Evolutionary conservation across 2,113 vertebrate species (phyloP), one percentile per base, ranked within the genome.

Genomic region (Leptosomus discolor): DNA sequence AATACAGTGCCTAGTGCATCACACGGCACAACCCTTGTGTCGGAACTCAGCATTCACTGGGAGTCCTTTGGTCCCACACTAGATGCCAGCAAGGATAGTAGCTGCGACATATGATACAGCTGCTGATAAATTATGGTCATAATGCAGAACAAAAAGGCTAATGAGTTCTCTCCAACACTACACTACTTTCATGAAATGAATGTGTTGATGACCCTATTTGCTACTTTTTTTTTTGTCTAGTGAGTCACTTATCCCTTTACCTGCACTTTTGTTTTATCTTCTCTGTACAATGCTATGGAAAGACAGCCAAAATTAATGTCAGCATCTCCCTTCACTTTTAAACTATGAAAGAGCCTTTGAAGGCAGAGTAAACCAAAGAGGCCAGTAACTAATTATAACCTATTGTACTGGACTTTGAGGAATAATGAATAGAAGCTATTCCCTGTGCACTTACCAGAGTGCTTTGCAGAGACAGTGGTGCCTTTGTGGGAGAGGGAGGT

Each of bases 1-100:
- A 97, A 97, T 97, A 82, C 48, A 94, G 80, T 7, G 77, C 84
- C 91, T 88, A 95, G 87, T 95, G 96, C 85, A 97, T 97, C 97
- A 96, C 14, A 1, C 48, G 0, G 95, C 77, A 85, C 92, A 96
- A 48, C 71, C 71, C 76, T 17, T 7, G 71, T 11, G 1, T 71
- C 1, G n/a, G 64, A 88, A 76, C 57, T 64, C 88, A 4, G 93
- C 93, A 30, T 91, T 92, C 93, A 39, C 85, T 21, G 12, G 41
- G 48, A 95, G 77, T 71, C 69, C 65, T 81, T 71, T 50, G 82
- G 92, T 91, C 92, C 88, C 91, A 77, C 69, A 58, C 65, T 71
- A 85, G 88, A 91, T 89, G 92, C 95, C 95, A 96, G 77, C 79
- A 96, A 92, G 90, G 94, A 93, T 81, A 96, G 92, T 39, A 79